Percentiles rank a stretch among this genome's conserved stretches.
Evolutionary conservation across 64 coral and sea anemone species (phyloP).

Genomic region (Cladopsammia gracilis): DNA sequence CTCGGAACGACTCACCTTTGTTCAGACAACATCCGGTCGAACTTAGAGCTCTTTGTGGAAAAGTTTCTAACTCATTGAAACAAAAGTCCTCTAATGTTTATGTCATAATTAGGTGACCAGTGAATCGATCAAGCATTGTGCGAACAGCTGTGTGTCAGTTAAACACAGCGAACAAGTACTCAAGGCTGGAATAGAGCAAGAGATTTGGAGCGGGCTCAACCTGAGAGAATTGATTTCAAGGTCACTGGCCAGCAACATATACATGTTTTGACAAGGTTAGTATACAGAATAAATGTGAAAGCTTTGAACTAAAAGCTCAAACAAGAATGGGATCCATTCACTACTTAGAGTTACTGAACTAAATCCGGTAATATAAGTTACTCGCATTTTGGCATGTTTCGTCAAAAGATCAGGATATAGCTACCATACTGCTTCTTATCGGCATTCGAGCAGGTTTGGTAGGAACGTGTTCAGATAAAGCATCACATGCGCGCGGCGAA

Average conservation of each 20-base stretch:
- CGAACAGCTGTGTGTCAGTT: neutral
- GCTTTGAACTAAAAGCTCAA: neutral
- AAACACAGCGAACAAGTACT: neutral
- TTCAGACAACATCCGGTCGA: conserved; percentile 31
- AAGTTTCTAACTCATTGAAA: conserved; percentile 17
- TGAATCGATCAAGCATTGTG: conserved; percentile 52
- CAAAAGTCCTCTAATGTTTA: conserved; percentile 27
- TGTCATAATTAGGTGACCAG: conserved; percentile 43
- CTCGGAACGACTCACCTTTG: conserved; percentile 27
- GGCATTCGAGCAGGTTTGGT: too few relatives aligned
- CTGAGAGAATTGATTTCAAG: neutral
- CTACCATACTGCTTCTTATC: too few relatives aligned
- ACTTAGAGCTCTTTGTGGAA: conserved; percentile 14
- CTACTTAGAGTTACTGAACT: too few relatives aligned
- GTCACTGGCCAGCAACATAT: neutral
- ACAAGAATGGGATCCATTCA: neutral
- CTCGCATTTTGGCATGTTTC: too few relatives aligned
- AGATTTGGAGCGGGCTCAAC: neutral
- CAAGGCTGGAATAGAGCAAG: neutral
- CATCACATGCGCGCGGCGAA: too few relatives aligned
- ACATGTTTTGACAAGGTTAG: neutral
- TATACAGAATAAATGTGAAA: neutral
- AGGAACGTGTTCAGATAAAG: too few relatives aligned
- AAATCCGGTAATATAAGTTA: too few relatives aligned
- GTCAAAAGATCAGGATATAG: too few relatives aligned